Evolutionary conservation across 2,888 invertebrate genomes (phyloP), one percentile per base, ranked within the genome.

Genomic region (Dorcus hopei): DNA sequence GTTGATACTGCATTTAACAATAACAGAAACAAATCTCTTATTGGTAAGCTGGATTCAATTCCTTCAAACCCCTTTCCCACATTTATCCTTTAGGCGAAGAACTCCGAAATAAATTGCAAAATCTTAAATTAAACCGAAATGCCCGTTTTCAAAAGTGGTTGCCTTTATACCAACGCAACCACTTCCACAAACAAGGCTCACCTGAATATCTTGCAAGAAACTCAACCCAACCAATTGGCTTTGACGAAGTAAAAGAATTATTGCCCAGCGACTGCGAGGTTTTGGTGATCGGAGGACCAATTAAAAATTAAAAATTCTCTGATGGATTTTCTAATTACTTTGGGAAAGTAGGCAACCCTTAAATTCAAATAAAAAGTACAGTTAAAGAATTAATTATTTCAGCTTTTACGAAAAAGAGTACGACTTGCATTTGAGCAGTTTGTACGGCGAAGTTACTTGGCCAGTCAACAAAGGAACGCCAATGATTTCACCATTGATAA

Each of bases 401-500:
- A 91, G 91, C 67, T 76, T 95, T 61, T 95, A 89, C 77, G 85
- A 87, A 63, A 81, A 83, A 26, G 97, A 97, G 1, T 71, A 90
- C 54, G 87, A 91, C 69, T 85, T 92, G 1, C 84, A 88, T 61
- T 76, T 95, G 3, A 83, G 89, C 1, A 86, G 87, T 57, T 80
- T 97, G 41, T 95, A 93, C 77, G 90, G 93, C 0, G 76, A 81
- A 26, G 80, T 93, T 0, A 72, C 84, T 45, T 93, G 86, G 77
- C 97, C 97, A 0, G 96, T 97, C 1, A 89, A 93, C 0, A 83
- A 88, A 14, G 87, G 89, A 0, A 95, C 95, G 0, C 90, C 93
- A 0, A 91, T 91, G 87, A 80, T 95, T 39, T 85, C 92, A 0
- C 89, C 93, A 3, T 79, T 90, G 2, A 85, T 97, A n/a, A 85